A percentile compares a stretch with the other conserved stretches of the same genome.
Conservation (phyloP, 2,888 invertebrate species). For the Nymphalis urticae region DNA sequence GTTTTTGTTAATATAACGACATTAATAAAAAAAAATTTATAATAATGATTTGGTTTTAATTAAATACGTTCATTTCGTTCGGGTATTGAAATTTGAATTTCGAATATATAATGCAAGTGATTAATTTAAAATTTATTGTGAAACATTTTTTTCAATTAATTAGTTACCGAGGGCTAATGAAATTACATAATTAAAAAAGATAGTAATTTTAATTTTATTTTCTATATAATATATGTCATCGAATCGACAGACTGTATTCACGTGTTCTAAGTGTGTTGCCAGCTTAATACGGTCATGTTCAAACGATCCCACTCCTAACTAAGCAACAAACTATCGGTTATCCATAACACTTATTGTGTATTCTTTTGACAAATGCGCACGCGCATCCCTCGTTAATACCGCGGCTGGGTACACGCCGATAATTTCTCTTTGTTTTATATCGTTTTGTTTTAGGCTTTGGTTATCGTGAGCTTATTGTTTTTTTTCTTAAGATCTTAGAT, state of each 20-base stretch:
- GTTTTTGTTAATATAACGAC: background rate
- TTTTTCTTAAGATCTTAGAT: conserved; percentile 38
- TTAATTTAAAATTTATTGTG: no score
- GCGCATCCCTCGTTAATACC: conserved; percentile 62
- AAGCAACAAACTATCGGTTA: conserved; percentile 75
- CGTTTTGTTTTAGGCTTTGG: conserved; percentile 47
- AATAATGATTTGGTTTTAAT: no score
- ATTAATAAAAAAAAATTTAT: no score
- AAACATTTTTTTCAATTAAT: no score
- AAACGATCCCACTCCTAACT: conserved; percentile 65
- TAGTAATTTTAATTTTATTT: no score
- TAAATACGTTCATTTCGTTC: no score
- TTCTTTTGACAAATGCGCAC: conserved; percentile 72
- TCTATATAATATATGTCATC: no score
- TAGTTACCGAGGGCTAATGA: no score
- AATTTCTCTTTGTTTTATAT: conserved; percentile 55
- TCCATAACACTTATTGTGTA: conserved; percentile 76
- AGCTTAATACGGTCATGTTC: conserved; percentile 44
- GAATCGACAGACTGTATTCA: no score
- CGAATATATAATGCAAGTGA: no score
- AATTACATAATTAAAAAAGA: no score
- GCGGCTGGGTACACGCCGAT: conserved; percentile 49
- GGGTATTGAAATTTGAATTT: no score
- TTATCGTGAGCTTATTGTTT: conserved; percentile 26
- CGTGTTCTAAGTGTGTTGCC: conserved; percentile 44